Percentiles rank a stretch among this genome's conserved stretches.
These are phyloP conservation scores for Phoxinus phoxinus DNA, from an alignment of 2,113 vertebrate species.

Conservation along the genomic window DNA sequence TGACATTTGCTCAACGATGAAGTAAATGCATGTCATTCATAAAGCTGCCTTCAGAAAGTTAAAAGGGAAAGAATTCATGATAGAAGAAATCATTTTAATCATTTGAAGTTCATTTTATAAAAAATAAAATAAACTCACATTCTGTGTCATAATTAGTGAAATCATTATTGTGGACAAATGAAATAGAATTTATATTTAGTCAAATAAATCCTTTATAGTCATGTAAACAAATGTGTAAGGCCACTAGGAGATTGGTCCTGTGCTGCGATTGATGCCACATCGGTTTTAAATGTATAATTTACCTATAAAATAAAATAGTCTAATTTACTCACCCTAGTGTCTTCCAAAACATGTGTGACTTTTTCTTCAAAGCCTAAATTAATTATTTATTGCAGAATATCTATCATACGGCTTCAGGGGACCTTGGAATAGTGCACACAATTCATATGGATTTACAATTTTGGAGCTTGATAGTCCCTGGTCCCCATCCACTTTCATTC, in stretches of 20 bases:
- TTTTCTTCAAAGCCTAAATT: not conserved
- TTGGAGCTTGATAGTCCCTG: not conserved
- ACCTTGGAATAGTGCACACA: too few species aligned
- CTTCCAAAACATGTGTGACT: not conserved
- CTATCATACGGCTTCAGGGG: too few species aligned
- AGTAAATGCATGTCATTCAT: not conserved
- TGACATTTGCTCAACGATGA: not conserved
- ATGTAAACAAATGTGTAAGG: conserved; percentile 53
- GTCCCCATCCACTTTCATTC: not conserved
- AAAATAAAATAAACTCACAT: not conserved
- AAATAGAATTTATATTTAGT: not conserved
- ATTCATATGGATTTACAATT: not conserved
- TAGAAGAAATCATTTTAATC: not conserved
- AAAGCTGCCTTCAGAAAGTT: not conserved
- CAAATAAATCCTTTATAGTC: not conserved
- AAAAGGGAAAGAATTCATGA: not conserved
- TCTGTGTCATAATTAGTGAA: not conserved
- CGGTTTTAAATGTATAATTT: not conserved
- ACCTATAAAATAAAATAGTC: not conserved
- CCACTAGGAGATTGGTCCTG: conserved; percentile 47
- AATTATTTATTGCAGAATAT: too few species aligned
- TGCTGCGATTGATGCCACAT: not conserved
- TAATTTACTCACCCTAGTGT: not conserved
- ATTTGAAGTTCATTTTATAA: conserved; percentile 3
- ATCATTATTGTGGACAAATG: not conserved